Evolutionary conservation across 2,888 invertebrate species (phyloP).

Genomic region (Julus scandinavius): DNA sequence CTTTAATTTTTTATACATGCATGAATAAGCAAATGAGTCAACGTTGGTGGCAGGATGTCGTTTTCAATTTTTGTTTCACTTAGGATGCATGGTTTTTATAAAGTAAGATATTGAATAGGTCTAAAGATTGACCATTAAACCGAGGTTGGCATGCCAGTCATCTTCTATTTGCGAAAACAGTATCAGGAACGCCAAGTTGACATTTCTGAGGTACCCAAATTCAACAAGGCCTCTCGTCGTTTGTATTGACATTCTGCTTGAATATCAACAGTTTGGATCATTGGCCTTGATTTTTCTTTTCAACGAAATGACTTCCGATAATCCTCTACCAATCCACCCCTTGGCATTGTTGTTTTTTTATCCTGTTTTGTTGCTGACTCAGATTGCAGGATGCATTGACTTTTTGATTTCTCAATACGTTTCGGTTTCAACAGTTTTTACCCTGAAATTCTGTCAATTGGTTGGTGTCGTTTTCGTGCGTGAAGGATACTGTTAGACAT

Average conservation of each 20-base stretch:
- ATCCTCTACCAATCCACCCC: not conserved
- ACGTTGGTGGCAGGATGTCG: not conserved
- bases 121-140: not conserved
- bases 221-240: not conserved
- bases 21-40: not conserved
- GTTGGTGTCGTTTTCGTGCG: not conserved
- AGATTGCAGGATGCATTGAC: not conserved
- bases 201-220: not conserved
- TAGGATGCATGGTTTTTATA: not conserved
- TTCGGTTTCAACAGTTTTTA: not conserved
- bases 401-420: not conserved
- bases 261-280: conserved; percentile 4
- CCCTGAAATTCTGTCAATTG: not conserved
- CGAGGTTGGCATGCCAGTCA: not conserved
- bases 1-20: not conserved
- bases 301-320: conserved; percentile 24
- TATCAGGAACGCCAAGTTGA: not conserved
- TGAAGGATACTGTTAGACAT: not conserved
- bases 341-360: not conserved
- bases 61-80: not conserved
- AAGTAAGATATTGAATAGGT: not conserved
- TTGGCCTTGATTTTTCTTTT: conserved; percentile 12
- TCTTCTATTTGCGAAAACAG: not conserved
- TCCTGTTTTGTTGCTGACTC: not conserved
- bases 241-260: not conserved